Conservation (phyloP, 2,888 invertebrate species). For the Heteropelma amictum region DNA sequence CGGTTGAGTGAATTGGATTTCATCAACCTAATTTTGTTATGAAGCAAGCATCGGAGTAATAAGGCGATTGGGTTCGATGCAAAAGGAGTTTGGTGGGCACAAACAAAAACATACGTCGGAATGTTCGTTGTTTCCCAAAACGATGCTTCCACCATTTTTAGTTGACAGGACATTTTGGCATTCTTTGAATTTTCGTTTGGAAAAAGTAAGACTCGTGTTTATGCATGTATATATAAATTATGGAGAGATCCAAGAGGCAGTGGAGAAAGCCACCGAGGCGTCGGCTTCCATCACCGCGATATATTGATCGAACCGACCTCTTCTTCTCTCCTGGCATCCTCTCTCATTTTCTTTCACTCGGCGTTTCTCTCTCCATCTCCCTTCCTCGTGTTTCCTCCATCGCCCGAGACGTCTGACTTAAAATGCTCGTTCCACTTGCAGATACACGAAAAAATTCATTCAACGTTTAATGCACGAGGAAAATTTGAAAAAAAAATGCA, state of each 20-base stretch:
- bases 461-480: no score
- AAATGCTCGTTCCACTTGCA: constrained; percentile 22
- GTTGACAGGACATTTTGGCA: not conserved
- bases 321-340: constrained; percentile 1
- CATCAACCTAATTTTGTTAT: constrained; percentile 44
- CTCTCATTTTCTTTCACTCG: no score
- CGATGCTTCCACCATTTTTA: no score
- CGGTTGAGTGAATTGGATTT: constrained; percentile 46
- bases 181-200: not conserved
- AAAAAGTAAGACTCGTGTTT: not conserved
- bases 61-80: constrained; percentile 20
- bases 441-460: not conserved
- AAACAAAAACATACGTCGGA: no score
- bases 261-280: constrained; percentile 41
- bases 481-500: not conserved
- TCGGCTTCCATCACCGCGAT: constrained; percentile 53
- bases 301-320: constrained; percentile 48
- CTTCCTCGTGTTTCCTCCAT: not conserved
- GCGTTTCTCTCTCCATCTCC: not conserved
- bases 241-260: constrained; percentile 14
- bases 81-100: no score
- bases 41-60: constrained; percentile 37
- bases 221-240: constrained; percentile 1
- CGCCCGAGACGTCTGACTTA: constrained; percentile 11
- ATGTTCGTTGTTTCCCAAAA: no score